Conservation (phyloP, 2,113 vertebrate genomes). For the Pseudorhombus dupliciocellatus region DNA sequence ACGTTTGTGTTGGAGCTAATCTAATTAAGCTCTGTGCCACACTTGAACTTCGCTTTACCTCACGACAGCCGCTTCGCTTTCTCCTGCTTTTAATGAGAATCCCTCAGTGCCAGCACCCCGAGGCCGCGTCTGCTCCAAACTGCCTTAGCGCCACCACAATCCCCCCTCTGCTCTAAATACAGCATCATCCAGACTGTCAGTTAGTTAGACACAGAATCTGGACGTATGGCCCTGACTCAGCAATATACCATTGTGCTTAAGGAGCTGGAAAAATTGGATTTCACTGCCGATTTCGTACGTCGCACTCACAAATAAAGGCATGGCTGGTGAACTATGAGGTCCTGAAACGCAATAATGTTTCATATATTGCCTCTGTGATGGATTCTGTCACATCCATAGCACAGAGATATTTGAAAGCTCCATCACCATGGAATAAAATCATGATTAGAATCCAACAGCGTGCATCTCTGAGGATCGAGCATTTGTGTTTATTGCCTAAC, state of each 20-base stretch:
- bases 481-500: too few relatives aligned
- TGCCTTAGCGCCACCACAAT: constrained; percentile 5
- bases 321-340: not conserved
- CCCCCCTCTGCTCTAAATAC: constrained; percentile 2
- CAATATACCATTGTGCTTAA: constrained; percentile 19
- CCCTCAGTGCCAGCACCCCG: not conserved
- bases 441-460: constrained; percentile 23
- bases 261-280: constrained; percentile 38
- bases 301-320: constrained; percentile 31
- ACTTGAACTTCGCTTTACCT: constrained; percentile 10
- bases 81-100: constrained; percentile 5
- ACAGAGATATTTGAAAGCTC: constrained; percentile 4
- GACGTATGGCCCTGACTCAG: not conserved
- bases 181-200: not conserved
- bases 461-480: constrained; percentile 19
- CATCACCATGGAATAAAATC: constrained; percentile 17
- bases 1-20: too few relatives aligned
- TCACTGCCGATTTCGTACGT: constrained; percentile 3
- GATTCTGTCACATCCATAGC: constrained; percentile 52
- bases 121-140: constrained; percentile 24
- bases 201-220: too few relatives aligned
- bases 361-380: constrained; percentile 24
- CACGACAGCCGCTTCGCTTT: not conserved
- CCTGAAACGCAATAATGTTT: constrained; percentile 26
- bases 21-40: not conserved